Base-by-base conservation (phyloP, 2,888 invertebrate species). In the Epinotia nisella region DNA sequence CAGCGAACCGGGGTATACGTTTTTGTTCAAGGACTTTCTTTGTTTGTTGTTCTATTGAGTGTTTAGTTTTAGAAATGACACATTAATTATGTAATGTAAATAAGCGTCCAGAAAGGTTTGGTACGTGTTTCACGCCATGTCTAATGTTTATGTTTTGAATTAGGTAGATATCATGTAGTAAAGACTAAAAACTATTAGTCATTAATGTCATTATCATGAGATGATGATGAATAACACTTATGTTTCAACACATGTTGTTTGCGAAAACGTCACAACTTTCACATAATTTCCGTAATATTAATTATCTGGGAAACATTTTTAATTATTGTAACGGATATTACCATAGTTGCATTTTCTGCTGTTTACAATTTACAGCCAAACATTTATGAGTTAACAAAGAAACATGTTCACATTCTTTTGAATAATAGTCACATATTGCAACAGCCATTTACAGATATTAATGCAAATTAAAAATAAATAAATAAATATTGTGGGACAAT, bases 21-120 rank as follows among this genome's bases (percentile, higher is more conserved):
- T 68, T 17, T 56, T 39, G 71, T 61, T 78, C 79, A 81, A 82
- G 80, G 80, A 64, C 75, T 75, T 82, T 76, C 81, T 82, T 83
- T 83, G 82, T 84, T 79, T 77, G 67, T 76, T 60, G 73, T 71
- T 74, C 66, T 74, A 21, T 66, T 70, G 56, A n/a, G 17, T 72
- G 67, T 67, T 66, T 66, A 53, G 51, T 56, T 17, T 59, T 64
- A 49, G 70, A 21, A 45, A 56, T 62, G 59, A 49, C 51, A 64
- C 49, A 56, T 60, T 76, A 64, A 69, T 73, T 73, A 73, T 69
- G 73, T 69, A 69, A 73, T 51, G 69, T 73, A 73, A 73, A 73
- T 73, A 73, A 69, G 51, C 58, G 35, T 24, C 17, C 45, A 58
- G 45, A 41, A 45, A 21, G 45, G 29, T 58, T 29, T 41, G 2